Evolutionary conservation across 2,113 vertebrate species (phyloP).

Genomic region (Oreochromis niloticus): DNA sequence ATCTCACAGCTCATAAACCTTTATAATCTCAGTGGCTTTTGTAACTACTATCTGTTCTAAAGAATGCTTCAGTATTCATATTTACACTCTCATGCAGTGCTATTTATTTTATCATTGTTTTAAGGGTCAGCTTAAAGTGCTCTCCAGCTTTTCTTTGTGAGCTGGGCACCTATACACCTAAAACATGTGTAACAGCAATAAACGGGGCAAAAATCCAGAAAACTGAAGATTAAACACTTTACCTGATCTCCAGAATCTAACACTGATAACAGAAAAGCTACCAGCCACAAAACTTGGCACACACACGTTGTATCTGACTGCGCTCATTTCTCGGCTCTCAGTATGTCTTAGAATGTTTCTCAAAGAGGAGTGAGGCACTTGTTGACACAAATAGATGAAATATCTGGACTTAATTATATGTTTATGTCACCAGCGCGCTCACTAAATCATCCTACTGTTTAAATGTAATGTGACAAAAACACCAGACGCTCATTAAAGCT

Average conservation of each 20-base stretch:
- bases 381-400: not conserved
- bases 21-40: not conserved
- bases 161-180: not conserved
- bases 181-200: not conserved
- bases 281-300: not conserved
- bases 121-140: not conserved
- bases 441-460: not conserved
- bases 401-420: not conserved
- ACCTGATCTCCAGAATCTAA: conserved; percentile 1
- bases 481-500: not conserved
- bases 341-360: not conserved
- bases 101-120: not conserved
- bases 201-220: not conserved
- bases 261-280: not conserved
- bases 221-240: conserved; percentile 3
- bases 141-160: not conserved
- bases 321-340: not conserved
- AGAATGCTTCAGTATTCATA: not conserved
- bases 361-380: not conserved
- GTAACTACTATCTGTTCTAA: not conserved
- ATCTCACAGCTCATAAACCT: not conserved
- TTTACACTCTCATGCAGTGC: not conserved
- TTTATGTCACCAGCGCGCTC: not conserved
- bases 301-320: not conserved
- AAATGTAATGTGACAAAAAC: not conserved